These are phyloP conservation scores for Tetragonula clypearis DNA, from an alignment of 1,140 invertebrate species.

Conservation along the genomic window DNA sequence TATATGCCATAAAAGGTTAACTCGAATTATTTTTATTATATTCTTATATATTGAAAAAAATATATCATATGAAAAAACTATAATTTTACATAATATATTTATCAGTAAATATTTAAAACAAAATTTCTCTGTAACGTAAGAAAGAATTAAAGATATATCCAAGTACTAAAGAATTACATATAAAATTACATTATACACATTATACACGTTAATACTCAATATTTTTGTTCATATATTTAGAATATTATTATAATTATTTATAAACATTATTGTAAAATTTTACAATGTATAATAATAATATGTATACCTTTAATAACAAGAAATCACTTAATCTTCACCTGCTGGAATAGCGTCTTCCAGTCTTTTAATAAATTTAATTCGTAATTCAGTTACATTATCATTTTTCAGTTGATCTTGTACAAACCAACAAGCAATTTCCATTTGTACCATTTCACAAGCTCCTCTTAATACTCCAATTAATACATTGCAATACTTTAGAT, in stretches of 20 bases:
- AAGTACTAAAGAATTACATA: neutral
- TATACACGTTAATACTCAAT: neutral
- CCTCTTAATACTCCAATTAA: constrained; percentile 96
- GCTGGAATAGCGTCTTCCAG: constrained; percentile 98
- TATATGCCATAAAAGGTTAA: neutral
- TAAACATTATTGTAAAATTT: constrained; percentile 14
- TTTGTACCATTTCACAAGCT: constrained; percentile 97
- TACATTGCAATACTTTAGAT: constrained; percentile 97
- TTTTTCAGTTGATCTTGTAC: constrained; percentile 97
- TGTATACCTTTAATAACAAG: constrained; percentile 21
- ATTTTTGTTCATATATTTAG: neutral
- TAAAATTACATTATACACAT: neutral
- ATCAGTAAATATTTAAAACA: neutral
- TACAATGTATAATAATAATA: neutral
- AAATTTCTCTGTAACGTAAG: neutral
- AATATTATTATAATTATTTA: neutral
- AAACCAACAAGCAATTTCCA: constrained; percentile 91
- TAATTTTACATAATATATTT: neutral
- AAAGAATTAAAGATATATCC: neutral
- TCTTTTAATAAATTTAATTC: constrained; percentile 97
- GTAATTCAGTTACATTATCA: constrained; percentile 95
- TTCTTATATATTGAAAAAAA: neutral
- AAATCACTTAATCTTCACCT: constrained; percentile 93
- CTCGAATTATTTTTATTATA: neutral
- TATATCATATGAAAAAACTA: too few species aligned